These are phyloP conservation scores for Phalacrocorax carbo DNA, from an alignment of 2,113 vertebrate species.

Conservation along the genomic window DNA sequence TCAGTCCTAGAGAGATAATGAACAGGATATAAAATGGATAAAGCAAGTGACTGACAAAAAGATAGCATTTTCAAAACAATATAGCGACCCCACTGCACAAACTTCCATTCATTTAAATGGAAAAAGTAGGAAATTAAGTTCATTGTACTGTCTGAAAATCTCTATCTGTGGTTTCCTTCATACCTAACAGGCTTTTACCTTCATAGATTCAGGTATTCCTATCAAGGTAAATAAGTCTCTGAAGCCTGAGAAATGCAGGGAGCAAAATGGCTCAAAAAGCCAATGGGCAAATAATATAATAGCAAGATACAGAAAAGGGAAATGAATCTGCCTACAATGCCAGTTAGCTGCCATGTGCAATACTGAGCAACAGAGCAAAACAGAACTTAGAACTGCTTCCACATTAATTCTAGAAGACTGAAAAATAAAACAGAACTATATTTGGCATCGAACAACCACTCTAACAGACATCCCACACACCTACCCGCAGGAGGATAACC, in stretches of 20 bases:
- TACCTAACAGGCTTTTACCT: neutral
- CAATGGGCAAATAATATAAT: neutral
- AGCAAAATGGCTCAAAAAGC: neutral
- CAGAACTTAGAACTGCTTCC: neutral
- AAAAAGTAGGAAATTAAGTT: neutral
- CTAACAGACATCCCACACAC: neutral
- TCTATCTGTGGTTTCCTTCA: neutral
- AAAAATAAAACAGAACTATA: neutral
- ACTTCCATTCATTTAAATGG: neutral
- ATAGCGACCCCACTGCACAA: neutral
- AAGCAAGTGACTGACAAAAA: neutral
- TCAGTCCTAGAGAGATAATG: neutral
- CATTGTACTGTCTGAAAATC: neutral
- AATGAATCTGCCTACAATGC: neutral
- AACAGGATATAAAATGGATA: neutral
- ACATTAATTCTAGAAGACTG: neutral
- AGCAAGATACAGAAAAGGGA: neutral
- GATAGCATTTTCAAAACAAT: neutral
- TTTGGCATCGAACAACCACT: neutral
- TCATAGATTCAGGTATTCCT: neutral
- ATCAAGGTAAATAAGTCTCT: neutral
- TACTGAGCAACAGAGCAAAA: neutral
- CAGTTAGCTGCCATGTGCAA: neutral
- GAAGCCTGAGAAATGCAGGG: neutral
- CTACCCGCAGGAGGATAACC: neutral